phyloP scores from a whole-genome alignment of 2,888 invertebrate species.

The Leptinotarsa haldemani region DNA sequence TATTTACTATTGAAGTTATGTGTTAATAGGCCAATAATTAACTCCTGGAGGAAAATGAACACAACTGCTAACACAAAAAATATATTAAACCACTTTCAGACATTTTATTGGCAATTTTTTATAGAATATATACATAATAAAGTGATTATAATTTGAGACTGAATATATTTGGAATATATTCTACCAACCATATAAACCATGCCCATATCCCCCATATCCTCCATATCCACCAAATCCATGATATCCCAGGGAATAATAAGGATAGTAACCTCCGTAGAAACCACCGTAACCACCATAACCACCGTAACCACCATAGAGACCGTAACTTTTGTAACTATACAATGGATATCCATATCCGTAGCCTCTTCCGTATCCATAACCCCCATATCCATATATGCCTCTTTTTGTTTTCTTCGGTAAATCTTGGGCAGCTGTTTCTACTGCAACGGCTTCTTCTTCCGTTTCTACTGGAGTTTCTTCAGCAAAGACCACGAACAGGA shows the following conservation, averaged over 20 bases:
- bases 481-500: constrained; percentile 22
- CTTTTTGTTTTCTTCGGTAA: constrained; percentile 38
- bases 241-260: constrained; percentile 8
- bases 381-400: constrained; percentile 38
- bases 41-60: no score
- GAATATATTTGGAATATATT: background rate
- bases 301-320: constrained; percentile 26
- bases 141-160: background rate
- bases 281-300: constrained; percentile 33
- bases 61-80: no score
- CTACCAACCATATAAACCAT: constrained; percentile 20
- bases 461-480: constrained; percentile 28
- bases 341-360: constrained; percentile 30
- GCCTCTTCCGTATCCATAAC: constrained; percentile 28
- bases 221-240: constrained; percentile 32
- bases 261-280: constrained; percentile 14
- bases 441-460: constrained; percentile 30
- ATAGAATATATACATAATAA: background rate
- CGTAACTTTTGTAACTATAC: constrained; percentile 28
- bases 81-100: background rate
- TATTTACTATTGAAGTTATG: no score
- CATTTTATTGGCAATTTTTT: background rate
- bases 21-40: no score
- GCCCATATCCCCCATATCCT: constrained; percentile 30
- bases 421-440: constrained; percentile 25